These are phyloP conservation scores for Neodiprion pinetum DNA, from an alignment of 1,140 invertebrate genomes.

Conservation along the genomic window DNA sequence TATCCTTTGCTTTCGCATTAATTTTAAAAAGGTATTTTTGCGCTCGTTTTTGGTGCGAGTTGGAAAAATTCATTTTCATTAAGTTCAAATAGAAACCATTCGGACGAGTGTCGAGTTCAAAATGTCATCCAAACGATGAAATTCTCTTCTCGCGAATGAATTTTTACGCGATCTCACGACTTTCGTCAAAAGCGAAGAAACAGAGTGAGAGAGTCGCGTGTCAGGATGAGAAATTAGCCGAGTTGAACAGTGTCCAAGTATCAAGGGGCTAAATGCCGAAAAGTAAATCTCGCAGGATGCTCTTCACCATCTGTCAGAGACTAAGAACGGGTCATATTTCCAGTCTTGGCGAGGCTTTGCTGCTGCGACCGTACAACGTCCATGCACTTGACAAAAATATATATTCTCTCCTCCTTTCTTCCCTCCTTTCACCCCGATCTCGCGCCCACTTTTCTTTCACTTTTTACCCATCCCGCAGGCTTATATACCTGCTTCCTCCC, in stretches of 20 bases:
- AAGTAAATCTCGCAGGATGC: background rate
- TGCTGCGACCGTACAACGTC: background rate
- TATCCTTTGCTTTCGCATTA: too few relatives aligned
- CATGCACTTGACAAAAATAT: slow-evolving; percentile 15
- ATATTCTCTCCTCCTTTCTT: slow-evolving; percentile 22
- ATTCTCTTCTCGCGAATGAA: too few relatives aligned
- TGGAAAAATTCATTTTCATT: too few relatives aligned
- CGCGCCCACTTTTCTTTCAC: background rate
- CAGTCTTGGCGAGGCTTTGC: background rate
- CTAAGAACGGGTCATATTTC: slow-evolving; percentile 3
- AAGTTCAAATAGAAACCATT: too few relatives aligned
- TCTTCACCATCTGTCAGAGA: background rate
- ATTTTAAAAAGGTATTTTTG: too few relatives aligned
- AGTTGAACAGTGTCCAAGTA: slow-evolving; percentile 2
- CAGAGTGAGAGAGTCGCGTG: background rate
- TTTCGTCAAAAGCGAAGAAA: too few relatives aligned
- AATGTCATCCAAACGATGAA: too few relatives aligned
- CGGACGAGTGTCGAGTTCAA: too few relatives aligned
- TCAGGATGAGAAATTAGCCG: slow-evolving; percentile 4
- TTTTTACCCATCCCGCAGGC: slow-evolving; percentile 17
- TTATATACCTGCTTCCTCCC: slow-evolving; percentile 17
- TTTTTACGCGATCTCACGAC: too few relatives aligned
- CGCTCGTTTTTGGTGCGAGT: too few relatives aligned
- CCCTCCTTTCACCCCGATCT: slow-evolving; percentile 15
- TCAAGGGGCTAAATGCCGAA: background rate